Evolutionary conservation across 2,888 invertebrate genomes (phyloP).

Genomic region (Dasysyrphus tricinctus): DNA sequence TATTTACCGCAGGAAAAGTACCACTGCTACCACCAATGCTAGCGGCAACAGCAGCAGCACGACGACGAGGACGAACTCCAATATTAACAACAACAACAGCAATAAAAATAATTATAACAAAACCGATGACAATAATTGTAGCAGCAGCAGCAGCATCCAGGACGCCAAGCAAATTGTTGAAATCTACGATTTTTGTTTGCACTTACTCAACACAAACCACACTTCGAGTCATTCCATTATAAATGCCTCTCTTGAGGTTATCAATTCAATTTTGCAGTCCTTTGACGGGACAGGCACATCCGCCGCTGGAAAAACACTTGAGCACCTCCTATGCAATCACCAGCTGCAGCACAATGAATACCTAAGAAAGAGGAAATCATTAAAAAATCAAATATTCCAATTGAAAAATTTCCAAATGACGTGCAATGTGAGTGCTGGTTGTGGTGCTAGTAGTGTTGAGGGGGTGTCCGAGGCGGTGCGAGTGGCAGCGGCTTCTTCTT

Average conservation of each 20-base stretch:
- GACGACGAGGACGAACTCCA: neutral
- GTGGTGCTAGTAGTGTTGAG: constrained; percentile 28
- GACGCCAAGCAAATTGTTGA: constrained; percentile 84
- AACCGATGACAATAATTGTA: constrained; percentile 48
- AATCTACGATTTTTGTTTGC: constrained; percentile 91
- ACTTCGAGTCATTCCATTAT: constrained; percentile 93
- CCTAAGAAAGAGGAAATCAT: constrained; percentile 83
- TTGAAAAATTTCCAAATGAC: constrained; percentile 82
- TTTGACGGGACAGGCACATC: constrained; percentile 77
- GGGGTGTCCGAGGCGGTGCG: constrained; percentile 3
- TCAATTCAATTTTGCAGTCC: constrained; percentile 82
- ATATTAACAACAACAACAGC: neutral
- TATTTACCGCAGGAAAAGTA: constrained; percentile 43
- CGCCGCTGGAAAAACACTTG: constrained; percentile 79
- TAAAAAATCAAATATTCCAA: constrained; percentile 84
- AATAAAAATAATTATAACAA: constrained; percentile 43
- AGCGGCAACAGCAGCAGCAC: neutral
- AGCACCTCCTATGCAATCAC: constrained; percentile 81
- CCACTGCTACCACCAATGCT: no score
- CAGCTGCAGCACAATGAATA: constrained; percentile 83
- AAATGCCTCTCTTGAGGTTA: constrained; percentile 92
- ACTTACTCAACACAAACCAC: constrained; percentile 87
- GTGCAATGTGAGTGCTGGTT: constrained; percentile 74
- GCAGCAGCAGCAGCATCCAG: constrained; percentile 56
- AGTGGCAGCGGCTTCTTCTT: neutral